Conservation (phyloP, 2,888 invertebrate species). For the Eucriotettix oculatus region DNA sequence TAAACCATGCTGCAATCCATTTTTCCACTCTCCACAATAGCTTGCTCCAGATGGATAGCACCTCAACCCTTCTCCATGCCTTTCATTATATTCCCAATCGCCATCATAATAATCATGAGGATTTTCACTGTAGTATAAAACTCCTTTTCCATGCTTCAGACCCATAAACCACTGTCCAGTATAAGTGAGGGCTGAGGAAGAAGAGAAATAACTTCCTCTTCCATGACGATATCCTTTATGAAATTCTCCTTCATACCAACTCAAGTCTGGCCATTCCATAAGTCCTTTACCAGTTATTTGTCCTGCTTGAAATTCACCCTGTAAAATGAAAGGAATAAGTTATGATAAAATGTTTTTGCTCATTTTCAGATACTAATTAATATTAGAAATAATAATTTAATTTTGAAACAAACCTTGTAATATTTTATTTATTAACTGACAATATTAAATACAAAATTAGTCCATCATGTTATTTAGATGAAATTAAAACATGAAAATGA, state of each 20-base stretch:
- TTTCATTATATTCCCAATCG: neutral
- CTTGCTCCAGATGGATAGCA: neutral
- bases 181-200: slow-evolving; percentile 15
- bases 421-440: too few species aligned
- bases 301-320: slow-evolving; percentile 41
- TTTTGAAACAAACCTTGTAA: neutral
- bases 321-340: neutral
- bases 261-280: slow-evolving; percentile 36
- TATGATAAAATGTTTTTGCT: neutral
- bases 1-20: neutral
- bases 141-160: slow-evolving; percentile 24
- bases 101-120: neutral
- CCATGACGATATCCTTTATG: slow-evolving; percentile 33
- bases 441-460: too few species aligned
- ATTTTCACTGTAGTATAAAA: neutral
- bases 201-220: slow-evolving; percentile 18
- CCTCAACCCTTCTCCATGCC: neutral
- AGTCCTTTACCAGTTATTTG: slow-evolving; percentile 35
- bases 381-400: neutral
- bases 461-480: too few species aligned
- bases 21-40: neutral
- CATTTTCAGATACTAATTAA: neutral
- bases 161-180: slow-evolving; percentile 27
- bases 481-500: too few species aligned
- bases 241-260: slow-evolving; percentile 42